A percentile compares a stretch with the other conserved stretches of the same genome.
Evolutionary conservation across 2,888 invertebrate species (phyloP).

Genomic region (Sminthurinus aureus): DNA sequence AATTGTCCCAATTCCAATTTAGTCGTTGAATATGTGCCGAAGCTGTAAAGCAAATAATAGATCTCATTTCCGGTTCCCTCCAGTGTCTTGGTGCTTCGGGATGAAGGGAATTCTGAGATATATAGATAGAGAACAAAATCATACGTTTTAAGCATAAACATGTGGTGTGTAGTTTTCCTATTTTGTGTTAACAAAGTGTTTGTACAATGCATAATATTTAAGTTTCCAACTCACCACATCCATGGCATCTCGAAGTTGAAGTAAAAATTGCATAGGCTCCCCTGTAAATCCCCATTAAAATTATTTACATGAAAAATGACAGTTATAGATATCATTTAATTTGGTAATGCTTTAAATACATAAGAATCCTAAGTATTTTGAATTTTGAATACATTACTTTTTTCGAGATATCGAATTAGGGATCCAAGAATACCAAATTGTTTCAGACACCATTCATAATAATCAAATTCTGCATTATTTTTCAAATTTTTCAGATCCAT

Average conservation of each 20-base stretch:
- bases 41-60: slow-evolving; percentile 12
- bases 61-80: slow-evolving; percentile 28
- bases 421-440: slow-evolving; percentile 3
- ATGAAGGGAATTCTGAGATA: slow-evolving; percentile 5
- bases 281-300: too few species aligned
- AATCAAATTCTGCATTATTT: slow-evolving; percentile 22
- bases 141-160: too few species aligned
- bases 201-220: too few species aligned
- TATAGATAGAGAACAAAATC: slow-evolving; percentile 6
- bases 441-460: slow-evolving; percentile 23
- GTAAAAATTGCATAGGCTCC: slow-evolving; percentile 20
- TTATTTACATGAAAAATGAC: too few species aligned
- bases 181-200: too few species aligned
- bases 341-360: too few species aligned
- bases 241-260: slow-evolving; percentile 20
- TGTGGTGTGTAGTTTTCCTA: not conserved
- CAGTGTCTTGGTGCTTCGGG: slow-evolving; percentile 19
- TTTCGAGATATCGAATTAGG: slow-evolving; percentile 14
- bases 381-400: too few species aligned
- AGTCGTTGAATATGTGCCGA: slow-evolving; percentile 12
- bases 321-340: too few species aligned
- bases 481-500: slow-evolving; percentile 21
- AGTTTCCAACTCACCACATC: too few species aligned
- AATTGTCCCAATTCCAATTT: slow-evolving; percentile 9
- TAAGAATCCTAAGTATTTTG: too few species aligned